Conservation (phyloP, 2,797 vertebrate species). For the Meriones psammophilus region DNA sequence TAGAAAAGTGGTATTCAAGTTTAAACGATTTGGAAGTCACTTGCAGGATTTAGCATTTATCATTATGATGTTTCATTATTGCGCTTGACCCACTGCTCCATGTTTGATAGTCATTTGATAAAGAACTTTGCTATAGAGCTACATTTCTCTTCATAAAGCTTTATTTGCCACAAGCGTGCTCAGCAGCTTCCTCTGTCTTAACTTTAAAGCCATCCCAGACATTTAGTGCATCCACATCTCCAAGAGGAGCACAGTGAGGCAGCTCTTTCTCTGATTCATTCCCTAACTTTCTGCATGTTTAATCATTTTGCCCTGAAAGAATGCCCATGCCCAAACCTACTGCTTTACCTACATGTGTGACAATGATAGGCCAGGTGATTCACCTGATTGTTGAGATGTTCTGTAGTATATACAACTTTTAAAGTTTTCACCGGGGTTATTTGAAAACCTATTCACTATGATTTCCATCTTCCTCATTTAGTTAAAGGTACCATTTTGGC, state of each 20-base stretch:
- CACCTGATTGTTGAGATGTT: background rate
- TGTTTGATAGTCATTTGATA: background rate
- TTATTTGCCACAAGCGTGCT: background rate
- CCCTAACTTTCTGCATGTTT: slow-evolving; percentile 17
- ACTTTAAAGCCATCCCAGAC: background rate
- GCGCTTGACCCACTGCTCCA: background rate
- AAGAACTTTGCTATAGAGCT: background rate
- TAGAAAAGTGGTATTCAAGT: background rate
- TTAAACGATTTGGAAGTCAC: background rate
- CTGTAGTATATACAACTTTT: background rate
- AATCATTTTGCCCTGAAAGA: background rate
- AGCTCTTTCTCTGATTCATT: background rate
- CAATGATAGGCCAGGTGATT: background rate
- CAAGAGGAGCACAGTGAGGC: background rate
- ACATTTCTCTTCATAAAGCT: background rate
- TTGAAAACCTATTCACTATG: background rate
- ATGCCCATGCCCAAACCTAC: background rate
- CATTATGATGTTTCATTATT: background rate
- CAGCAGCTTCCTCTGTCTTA: background rate
- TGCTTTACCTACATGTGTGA: background rate
- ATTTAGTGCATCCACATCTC: background rate
- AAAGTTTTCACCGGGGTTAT: background rate
- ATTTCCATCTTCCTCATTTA: background rate
- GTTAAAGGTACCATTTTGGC: slow-evolving; percentile 9
- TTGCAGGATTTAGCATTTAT: slow-evolving; percentile 42